A percentile compares a stretch with the other conserved stretches of the same genome.
These are phyloP conservation scores for Coptotermes formosanus DNA, from an alignment of 1,140 invertebrate species.

Conservation along the genomic window DNA sequence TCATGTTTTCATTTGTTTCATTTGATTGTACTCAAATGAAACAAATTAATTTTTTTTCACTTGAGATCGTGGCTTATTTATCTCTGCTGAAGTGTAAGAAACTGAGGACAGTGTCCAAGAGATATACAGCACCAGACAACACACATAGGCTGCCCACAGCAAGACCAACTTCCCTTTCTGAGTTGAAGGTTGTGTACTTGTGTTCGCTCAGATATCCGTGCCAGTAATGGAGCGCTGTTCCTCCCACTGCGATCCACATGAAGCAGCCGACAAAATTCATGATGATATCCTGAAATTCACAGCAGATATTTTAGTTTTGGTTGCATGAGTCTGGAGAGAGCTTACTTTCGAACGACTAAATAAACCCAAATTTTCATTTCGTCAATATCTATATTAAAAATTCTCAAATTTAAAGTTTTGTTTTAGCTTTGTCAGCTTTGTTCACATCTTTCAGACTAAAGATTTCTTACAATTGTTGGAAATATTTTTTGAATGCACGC, in stretches of 20 bases:
- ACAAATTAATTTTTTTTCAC: too few relatives aligned
- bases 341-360: too few relatives aligned
- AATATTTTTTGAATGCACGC: too few relatives aligned
- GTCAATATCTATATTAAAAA: too few relatives aligned
- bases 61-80: not conserved
- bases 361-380: too few relatives aligned
- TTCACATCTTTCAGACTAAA: too few relatives aligned
- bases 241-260: slow-evolving; percentile 78
- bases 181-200: slow-evolving; percentile 63
- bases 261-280: slow-evolving; percentile 84
- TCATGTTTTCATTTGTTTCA: too few relatives aligned
- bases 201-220: slow-evolving; percentile 74
- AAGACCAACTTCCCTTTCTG: slow-evolving; percentile 72
- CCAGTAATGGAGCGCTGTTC: slow-evolving; percentile 83
- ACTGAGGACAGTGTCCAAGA: slow-evolving; percentile 72
- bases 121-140: slow-evolving; percentile 71
- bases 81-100: slow-evolving; percentile 59
- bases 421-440: too few relatives aligned
- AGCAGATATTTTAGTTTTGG: not conserved
- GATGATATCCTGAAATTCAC: slow-evolving; percentile 68
- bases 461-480: too few relatives aligned
- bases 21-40: too few relatives aligned
- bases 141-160: slow-evolving; percentile 76
- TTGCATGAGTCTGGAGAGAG: not conserved
- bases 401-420: too few relatives aligned